These are phyloP conservation scores for Bambusicola thoracicus DNA, from an alignment of 2,113 vertebrate genomes.

Conservation along the genomic window DNA sequence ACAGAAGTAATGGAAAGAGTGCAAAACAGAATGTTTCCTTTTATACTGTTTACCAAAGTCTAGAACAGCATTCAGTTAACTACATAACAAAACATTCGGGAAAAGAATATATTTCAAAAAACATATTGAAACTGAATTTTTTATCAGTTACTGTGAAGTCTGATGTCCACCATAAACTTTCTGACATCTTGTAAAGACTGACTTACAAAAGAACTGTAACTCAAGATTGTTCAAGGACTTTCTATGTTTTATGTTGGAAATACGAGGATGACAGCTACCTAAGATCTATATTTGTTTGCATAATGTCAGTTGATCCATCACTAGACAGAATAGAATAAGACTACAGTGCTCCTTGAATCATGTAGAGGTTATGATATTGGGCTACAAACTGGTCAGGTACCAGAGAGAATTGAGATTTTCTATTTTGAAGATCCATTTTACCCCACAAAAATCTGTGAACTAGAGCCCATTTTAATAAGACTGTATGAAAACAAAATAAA, in stretches of 20 bases:
- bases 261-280: background rate
- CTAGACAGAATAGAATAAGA: background rate
- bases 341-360: background rate
- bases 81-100: background rate
- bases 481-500: background rate
- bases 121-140: background rate
- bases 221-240: background rate
- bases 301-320: background rate
- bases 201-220: background rate
- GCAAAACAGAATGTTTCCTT: fast-evolving
- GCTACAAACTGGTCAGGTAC: background rate
- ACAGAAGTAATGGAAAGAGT: background rate
- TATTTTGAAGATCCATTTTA: background rate
- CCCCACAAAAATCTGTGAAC: background rate
- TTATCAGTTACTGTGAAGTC: background rate
- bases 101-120: background rate
- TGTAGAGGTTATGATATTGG: background rate
- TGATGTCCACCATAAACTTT: background rate
- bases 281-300: background rate
- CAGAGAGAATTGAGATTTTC: background rate
- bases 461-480: background rate
- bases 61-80: background rate
- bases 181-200: background rate
- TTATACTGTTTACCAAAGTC: background rate
- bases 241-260: background rate